Conservation (phyloP, 2,113 vertebrate genomes). For the Protobothrops flavoviridis region DNA sequence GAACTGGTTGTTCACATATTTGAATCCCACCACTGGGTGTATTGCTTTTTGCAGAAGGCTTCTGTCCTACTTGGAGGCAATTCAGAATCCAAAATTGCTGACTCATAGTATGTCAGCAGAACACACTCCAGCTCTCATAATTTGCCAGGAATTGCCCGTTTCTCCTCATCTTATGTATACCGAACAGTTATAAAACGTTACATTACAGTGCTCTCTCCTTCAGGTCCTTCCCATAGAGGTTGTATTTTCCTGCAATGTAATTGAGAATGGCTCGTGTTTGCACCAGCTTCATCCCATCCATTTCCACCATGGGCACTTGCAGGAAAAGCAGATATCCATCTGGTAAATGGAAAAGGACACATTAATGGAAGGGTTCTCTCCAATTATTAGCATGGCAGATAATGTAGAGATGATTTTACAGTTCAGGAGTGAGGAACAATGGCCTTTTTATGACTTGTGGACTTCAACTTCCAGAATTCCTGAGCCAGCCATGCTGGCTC, state of each 20-base stretch:
- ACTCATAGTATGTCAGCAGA: neutral
- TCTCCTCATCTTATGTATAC: neutral
- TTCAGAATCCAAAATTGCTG: neutral
- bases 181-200: neutral
- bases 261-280: slow-evolving; percentile 80
- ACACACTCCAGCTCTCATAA: neutral
- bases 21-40: neutral
- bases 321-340: slow-evolving; percentile 71
- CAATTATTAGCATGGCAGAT: neutral
- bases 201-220: slow-evolving; percentile 78
- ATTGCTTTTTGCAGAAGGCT: neutral
- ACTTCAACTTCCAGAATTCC: neutral
- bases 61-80: accelerated
- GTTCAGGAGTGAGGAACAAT: accelerated
- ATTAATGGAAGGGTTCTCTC: neutral
- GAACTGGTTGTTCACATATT: too few relatives aligned
- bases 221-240: slow-evolving; percentile 74
- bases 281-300: slow-evolving; percentile 79
- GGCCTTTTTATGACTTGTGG: neutral
- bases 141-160: neutral
- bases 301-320: slow-evolving; percentile 77
- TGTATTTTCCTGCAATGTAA: slow-evolving; percentile 73
- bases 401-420: neutral
- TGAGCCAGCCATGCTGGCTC: neutral
- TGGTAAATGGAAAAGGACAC: slow-evolving; percentile 25